phyloP scores from a whole-genome alignment of 1,140 invertebrate genomes.

The Heliconius hermathena region DNA sequence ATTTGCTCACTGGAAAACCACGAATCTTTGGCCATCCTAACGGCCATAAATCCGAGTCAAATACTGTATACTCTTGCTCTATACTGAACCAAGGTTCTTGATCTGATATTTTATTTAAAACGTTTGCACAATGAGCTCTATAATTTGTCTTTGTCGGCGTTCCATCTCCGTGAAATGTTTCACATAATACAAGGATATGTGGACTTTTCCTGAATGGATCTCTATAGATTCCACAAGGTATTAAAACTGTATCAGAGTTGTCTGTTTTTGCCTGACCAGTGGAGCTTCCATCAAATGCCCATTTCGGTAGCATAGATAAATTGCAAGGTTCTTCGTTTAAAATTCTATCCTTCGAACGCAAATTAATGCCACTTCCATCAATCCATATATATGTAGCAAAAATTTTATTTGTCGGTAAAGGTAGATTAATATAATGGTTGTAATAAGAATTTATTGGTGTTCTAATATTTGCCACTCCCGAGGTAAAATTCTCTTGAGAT shows the following conservation, averaged over 20 bases:
- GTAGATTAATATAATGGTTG: constrained; percentile 86
- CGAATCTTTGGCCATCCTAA: constrained; percentile 94
- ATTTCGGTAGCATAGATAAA: constrained; percentile 91
- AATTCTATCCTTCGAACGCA: constrained; percentile 91
- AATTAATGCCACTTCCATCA: constrained; percentile 91
- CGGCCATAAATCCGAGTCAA: constrained; percentile 89
- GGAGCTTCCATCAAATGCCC: constrained; percentile 98
- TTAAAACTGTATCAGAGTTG: constrained; percentile 94
- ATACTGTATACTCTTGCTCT: constrained; percentile 91
- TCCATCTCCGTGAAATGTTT: constrained; percentile 70
- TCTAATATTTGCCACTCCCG: constrained; percentile 42
- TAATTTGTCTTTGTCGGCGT: constrained; percentile 86
- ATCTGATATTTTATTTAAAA: constrained; percentile 87
- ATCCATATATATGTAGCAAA: constrained; percentile 95
- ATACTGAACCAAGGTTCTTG: constrained; percentile 97
- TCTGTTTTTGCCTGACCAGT: constrained; percentile 89
- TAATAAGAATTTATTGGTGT: constrained; percentile 72
- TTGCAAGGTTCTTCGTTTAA: constrained; percentile 85
- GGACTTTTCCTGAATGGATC: constrained; percentile 95
- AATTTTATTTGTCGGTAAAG: constrained; percentile 85
- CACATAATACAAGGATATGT: constrained; percentile 95
- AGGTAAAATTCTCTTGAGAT: constrained; percentile 48
- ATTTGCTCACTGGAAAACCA: constrained; percentile 84
- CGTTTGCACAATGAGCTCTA: constrained; percentile 87
- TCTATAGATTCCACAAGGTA: constrained; percentile 94